These are phyloP conservation scores for Leptogaster cylindrica DNA, from an alignment of 2,888 invertebrate genomes.

Conservation along the genomic window DNA sequence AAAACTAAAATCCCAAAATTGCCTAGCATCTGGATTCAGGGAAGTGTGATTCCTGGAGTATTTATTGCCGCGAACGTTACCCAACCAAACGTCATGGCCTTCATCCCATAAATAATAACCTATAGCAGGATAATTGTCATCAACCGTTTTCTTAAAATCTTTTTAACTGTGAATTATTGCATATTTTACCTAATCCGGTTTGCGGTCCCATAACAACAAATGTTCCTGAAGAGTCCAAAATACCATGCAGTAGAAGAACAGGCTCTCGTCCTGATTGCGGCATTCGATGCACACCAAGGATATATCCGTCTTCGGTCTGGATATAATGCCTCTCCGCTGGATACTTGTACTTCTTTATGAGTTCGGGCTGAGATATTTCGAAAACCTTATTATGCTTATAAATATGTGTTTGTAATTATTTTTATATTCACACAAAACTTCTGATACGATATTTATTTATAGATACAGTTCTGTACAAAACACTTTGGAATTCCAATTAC, in stretches of 20 bases:
- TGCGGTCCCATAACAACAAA: constrained; percentile 77
- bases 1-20: constrained; percentile 78
- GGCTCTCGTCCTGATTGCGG: constrained; percentile 64
- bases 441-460: too few relatives aligned
- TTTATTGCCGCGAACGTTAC: constrained; percentile 60
- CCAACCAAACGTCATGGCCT: constrained; percentile 61
- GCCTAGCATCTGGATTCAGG: constrained; percentile 56
- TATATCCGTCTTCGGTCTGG: constrained; percentile 78
- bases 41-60: constrained; percentile 59
- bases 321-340: constrained; percentile 70
- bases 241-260: constrained; percentile 73
- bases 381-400: too few relatives aligned
- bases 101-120: constrained; percentile 53
- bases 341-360: constrained; percentile 70
- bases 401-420: too few relatives aligned
- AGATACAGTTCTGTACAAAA: too few relatives aligned
- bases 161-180: too few relatives aligned
- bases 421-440: too few relatives aligned
- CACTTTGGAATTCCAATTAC: too few relatives aligned
- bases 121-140: neutral
- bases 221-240: constrained; percentile 75
- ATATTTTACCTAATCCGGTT: constrained; percentile 62
- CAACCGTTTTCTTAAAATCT: too few relatives aligned
- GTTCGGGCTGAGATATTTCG: constrained; percentile 62
- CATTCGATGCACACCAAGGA: constrained; percentile 77